phyloP scores from a whole-genome alignment of 2,797 vertebrate species.

The Picus viridis region DNA sequence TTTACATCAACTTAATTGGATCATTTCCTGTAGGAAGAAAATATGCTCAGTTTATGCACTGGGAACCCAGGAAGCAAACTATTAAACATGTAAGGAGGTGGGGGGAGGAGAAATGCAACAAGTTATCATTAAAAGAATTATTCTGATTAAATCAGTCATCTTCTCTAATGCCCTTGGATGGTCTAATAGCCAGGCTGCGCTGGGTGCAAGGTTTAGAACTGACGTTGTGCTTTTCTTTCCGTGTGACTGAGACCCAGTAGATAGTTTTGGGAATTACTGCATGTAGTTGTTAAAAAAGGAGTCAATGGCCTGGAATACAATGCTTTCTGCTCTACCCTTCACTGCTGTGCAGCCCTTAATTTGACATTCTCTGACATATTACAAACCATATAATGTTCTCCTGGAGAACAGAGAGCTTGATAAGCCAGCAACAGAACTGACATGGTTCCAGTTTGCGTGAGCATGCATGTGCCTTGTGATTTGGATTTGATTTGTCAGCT shows the following conservation, averaged over 20 bases:
- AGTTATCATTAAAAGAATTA: conserved; percentile 71
- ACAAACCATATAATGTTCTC: conserved; percentile 65
- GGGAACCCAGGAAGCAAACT: conserved; percentile 61
- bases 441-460: background rate
- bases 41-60: conserved; percentile 51
- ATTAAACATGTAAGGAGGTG: conserved; percentile 45
- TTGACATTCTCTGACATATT: conserved; percentile 67
- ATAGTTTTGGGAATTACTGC: conserved; percentile 57
- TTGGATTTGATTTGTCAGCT: conserved; percentile 52
- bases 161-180: conserved; percentile 47
- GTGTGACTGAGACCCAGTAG: conserved; percentile 41
- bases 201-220: conserved; percentile 35
- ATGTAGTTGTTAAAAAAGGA: conserved; percentile 65
- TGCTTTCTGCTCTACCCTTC: conserved; percentile 57
- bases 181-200: conserved; percentile 10
- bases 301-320: conserved; percentile 73
- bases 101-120: conserved; percentile 33
- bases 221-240: conserved; percentile 14
- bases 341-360: conserved; percentile 54
- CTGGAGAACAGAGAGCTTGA: conserved; percentile 36
- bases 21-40: conserved; percentile 72
- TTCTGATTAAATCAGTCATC: conserved; percentile 60
- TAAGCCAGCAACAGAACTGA: conserved; percentile 38
- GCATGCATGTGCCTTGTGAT: background rate
- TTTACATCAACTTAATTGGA: conserved; percentile 61